Conservation (phyloP, 2,888 invertebrate species). For the Acleris cristana region DNA sequence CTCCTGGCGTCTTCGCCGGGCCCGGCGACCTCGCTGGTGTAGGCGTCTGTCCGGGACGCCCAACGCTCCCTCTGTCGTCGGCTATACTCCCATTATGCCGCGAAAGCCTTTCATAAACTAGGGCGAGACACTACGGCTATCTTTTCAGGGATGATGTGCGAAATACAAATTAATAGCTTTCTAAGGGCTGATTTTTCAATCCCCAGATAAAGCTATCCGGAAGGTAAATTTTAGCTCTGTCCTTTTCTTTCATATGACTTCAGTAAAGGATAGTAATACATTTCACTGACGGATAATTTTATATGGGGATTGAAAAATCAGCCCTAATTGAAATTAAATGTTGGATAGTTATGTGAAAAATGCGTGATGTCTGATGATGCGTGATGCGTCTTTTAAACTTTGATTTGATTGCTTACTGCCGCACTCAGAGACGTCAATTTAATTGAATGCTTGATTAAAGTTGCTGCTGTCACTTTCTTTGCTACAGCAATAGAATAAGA, state of each 20-base stretch:
- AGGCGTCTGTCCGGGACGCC: slow-evolving; percentile 17
- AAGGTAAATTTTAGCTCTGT: too few species aligned
- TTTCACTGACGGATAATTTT: too few species aligned
- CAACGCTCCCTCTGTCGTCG: slow-evolving; percentile 25
- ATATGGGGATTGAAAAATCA: too few species aligned
- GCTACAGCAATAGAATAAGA: too few species aligned
- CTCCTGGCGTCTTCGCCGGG: background rate
- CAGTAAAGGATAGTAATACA: too few species aligned
- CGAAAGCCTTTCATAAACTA: slow-evolving; percentile 16
- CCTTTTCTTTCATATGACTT: too few species aligned
- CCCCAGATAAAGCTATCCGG: too few species aligned
- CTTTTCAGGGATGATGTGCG: background rate
- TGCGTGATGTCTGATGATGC: too few species aligned
- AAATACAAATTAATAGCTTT: background rate
- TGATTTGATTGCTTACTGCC: background rate
- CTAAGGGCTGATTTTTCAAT: too few species aligned
- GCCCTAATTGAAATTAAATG: background rate
- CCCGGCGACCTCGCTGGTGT: slow-evolving; percentile 4
- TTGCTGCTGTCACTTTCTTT: too few species aligned
- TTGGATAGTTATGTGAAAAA: background rate
- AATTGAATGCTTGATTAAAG: too few species aligned
- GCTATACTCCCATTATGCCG: slow-evolving; percentile 10
- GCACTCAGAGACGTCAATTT: too few species aligned
- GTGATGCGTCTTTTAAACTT: background rate
- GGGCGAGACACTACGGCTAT: slow-evolving; percentile 6